Base-by-base conservation (phyloP, 2,797 vertebrate genomes). In the Triplophysa bombifrons region DNA sequence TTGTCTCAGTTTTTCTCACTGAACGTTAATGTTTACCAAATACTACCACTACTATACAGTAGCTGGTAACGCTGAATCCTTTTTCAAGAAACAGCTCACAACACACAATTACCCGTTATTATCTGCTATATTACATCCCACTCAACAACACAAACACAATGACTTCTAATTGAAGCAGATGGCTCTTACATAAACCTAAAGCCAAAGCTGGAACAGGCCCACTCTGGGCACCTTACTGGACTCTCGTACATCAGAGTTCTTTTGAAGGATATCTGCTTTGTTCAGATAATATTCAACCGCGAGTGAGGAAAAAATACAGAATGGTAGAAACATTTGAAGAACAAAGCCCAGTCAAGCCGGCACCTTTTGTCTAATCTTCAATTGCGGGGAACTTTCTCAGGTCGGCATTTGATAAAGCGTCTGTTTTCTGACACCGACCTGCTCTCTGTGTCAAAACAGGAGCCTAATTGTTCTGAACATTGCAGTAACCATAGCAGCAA, bases 401-500 rank as follows among this genome's bases (percentile, higher is more conserved):
- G 13, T 69, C 72, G 8, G 20, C 58, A n/a, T 72, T 80, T 76
- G 72, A 84, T 85, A 83, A 82, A 61, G 27, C 50, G 66, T 68
- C 56, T 73, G 76, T 63, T 77, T 72, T 83, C 72, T 78, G 84
- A 80, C 75, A 82, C 67, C 67, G 72, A 51, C 80, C 81, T 58
- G 68, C 68, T 81, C 74, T 56, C 41, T 5, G 20, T 78, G 80
- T 83, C 82, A 83, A 86, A 86, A 86, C 81, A 82, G 80, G 61
- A 83, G 72, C 82, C 71, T 85, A 61, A 80, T 84, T 85, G 82
- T 86, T 86, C 84, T 41, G 76, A 80, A 84, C 76, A 74, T 85
- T 73, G 30, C 68, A 41, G 83, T 88, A 84, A 82, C 84, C 81
- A 85, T 84, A 84, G 86, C 81, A 84, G 83, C 86, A 58, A 55